Base-by-base conservation (phyloP, 2,113 vertebrate species). In the Austrofundulus limnaeus region DNA sequence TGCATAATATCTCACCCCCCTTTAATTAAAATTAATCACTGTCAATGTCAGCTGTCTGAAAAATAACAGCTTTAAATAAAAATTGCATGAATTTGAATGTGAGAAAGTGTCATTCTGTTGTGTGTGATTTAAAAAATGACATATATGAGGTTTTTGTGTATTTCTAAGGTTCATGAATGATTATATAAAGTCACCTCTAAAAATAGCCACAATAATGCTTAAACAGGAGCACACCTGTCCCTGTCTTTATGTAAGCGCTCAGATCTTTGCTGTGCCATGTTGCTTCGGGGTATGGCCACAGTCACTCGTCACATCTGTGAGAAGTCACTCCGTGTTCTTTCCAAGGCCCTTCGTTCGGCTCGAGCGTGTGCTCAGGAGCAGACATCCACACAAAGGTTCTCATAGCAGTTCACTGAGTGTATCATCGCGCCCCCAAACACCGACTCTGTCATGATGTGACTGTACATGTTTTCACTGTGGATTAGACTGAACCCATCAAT, bases 401-500 rank as follows among this genome's bases (percentile, higher is more conserved):
- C 46, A 67, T 25, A 41, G 58, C 46, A 19, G 28, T 41, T 66
- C 42, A 19, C 61, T 21, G 65, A 71, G 68, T 50, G 60, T 13
- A 45, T 58, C 24, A 65, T 81, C 73, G 53, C 14, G 53, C 38
- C 42, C 2, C 14, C 51, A 69, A 80, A 78, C 75, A 75, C 24
- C 47, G 54, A 19, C 58, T 51, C 57, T 78, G 77, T 81, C 65
- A 72, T 75, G 47, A 77, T 79, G 68, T 71, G 75, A 61, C 65
- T 19, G 37, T 54, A 69, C 75, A n/a, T 67, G 61, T 73, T 77
- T 84, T 78, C 70, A 68, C 55, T 50, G 64, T 24, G 75, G 78
- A 86, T 74, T 82, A 68, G 66, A 62, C 20, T 80, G 51, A 73
- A 9, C 41, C 57, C 53, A 82, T 84, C 68, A 88, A 84, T 90